phyloP scores from a whole-genome alignment of 1,140 invertebrate genomes.

The Semibalanus balanoides region DNA sequence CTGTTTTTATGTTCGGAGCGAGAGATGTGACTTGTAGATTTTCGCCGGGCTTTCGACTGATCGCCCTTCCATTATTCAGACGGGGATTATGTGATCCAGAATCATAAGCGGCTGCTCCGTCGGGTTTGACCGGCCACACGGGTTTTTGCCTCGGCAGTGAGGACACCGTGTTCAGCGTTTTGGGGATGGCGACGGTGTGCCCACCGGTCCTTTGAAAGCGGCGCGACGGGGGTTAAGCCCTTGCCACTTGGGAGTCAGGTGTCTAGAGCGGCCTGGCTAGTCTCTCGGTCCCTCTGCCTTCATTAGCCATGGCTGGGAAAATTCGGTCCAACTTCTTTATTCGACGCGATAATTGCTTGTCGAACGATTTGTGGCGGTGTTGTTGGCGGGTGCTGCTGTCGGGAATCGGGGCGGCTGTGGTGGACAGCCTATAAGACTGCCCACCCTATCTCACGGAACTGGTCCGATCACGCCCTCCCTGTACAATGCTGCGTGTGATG shows the following conservation, averaged over 20 bases:
- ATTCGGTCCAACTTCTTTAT: background rate
- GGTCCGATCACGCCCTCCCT: too few relatives aligned
- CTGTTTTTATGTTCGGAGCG: background rate
- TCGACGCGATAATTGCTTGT: background rate
- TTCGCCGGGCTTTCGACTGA: background rate
- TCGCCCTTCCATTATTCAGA: background rate
- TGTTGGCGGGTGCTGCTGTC: background rate
- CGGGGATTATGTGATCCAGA: background rate
- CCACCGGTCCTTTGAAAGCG: too few relatives aligned
- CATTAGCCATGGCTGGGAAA: background rate
- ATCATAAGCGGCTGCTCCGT: background rate
- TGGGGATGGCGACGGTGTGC: too few relatives aligned
- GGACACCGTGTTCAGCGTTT: too few relatives aligned
- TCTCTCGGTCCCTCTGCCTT: background rate
- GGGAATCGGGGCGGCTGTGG: background rate
- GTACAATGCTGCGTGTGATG: too few relatives aligned
- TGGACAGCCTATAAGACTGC: too few relatives aligned
- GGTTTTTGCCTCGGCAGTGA: background rate
- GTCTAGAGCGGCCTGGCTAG: too few relatives aligned
- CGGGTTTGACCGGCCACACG: background rate
- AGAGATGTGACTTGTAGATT: conserved; percentile 2
- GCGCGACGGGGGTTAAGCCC: too few relatives aligned
- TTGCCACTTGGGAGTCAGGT: too few relatives aligned
- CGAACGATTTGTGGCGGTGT: background rate
- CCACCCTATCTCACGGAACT: too few relatives aligned